Base-by-base conservation (phyloP, 2,888 invertebrate genomes). In the Drosophila engyochracea region DNA sequence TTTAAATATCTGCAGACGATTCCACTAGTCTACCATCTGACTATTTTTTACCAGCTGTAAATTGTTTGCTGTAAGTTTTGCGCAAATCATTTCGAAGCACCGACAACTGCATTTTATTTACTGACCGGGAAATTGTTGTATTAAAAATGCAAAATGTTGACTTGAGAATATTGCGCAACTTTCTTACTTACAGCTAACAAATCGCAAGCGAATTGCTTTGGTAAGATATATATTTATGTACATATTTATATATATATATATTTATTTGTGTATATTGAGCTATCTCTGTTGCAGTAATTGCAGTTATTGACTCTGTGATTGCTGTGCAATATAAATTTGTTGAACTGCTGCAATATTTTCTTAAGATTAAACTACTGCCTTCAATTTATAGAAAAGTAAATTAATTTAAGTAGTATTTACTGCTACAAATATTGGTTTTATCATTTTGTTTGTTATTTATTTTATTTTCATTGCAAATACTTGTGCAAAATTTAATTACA, bases 91-190 rank as follows among this genome's bases (percentile, higher is more conserved):
- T 66, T 58, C 61, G 39, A n/a, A 53, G 37, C 33, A 49, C 12
- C 49, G 65, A 14, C 54, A 65, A 67, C 44, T 59, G 22, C 70
- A 74, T 58, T 74, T 70, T 58, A n/a, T 73, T 63, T 76, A 58
- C 70, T 51, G 31, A 30, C 54, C 30, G 54, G 59, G 28, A 79
- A 81, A 85, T 77, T 81, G 84, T 70, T 73, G 19, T 66, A 78
- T 86, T 82, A 80, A 85, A 86, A 72, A 80, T 86, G 74, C 66
- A 82, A 67, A 77, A 59, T 76, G 76, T 79, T 62, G 73, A 73
- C 33, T 37, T 33, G 28, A 69, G 53, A 47, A 73, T 74, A 47
- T 57, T 47, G 63, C n/a, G 49, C 10, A 53, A 53, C 47, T 10
- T 60, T 52, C 12, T 59, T 30, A 44, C 47, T 54, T 41, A 37